Evolutionary conservation across 2,888 invertebrate genomes (phyloP).

Genomic region (Tachina fera): DNA sequence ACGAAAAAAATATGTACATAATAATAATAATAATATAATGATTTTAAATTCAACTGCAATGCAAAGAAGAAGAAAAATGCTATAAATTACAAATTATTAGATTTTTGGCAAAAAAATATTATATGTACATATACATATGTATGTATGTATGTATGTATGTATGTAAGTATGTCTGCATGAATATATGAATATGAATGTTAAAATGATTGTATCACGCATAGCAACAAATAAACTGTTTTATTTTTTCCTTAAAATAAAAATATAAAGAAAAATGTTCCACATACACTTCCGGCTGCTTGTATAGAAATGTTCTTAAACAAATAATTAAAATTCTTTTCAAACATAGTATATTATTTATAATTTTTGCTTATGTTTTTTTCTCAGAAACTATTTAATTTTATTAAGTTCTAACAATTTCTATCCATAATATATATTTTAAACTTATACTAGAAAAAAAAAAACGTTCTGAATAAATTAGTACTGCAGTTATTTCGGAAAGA

Average conservation of each 20-base stretch:
- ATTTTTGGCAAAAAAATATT: constrained; percentile 12
- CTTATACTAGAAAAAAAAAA: too few species aligned
- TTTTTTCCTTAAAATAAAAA: neutral
- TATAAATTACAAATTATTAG: constrained; percentile 34
- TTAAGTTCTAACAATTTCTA: neutral
- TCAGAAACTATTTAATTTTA: constrained; percentile 1
- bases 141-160: neutral
- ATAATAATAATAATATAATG: neutral
- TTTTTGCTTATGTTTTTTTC: constrained; percentile 34
- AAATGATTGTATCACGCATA: constrained; percentile 17
- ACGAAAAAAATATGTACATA: neutral
- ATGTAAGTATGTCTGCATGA: neutral
- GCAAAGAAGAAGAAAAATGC: neutral
- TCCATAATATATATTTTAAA: neutral
- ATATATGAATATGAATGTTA: neutral
- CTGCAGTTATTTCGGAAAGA: neutral
- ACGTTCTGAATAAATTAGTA: too few species aligned
- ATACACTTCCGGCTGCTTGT: neutral
- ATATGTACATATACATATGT: neutral
- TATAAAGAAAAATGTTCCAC: neutral
- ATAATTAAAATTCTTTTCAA: constrained; percentile 22
- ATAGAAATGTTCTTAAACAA: neutral
- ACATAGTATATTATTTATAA: neutral
- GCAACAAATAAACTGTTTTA: neutral
- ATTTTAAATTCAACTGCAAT: constrained; percentile 10